Base-by-base conservation (phyloP, 2,113 vertebrate genomes). In the Lycocorax pyrrhopterus region DNA sequence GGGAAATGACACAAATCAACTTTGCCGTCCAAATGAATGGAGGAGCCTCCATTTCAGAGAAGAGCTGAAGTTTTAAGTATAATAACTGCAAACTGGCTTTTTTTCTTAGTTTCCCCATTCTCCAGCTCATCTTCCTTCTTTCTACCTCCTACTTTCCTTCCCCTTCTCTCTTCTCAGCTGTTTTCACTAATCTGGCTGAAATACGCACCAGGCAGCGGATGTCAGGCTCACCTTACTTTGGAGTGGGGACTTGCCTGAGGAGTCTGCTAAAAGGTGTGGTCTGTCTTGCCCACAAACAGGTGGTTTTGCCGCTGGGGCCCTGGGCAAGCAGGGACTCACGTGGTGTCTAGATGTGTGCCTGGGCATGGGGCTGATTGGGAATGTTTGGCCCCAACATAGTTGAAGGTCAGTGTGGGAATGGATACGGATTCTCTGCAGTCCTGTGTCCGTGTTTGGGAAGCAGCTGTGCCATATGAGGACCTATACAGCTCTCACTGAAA, bases 1-100 rank as follows among this genome's bases (percentile, higher is more conserved):
- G 49, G 68, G 73, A 90, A 94, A 77, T 76, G 51, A 84, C 73
- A 49, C 74, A 93, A 81, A 95, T 94, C 88, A 89, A 83, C 69
- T 68, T 72, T 68, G 62, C 66, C 52, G 93, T 94, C 58, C 60
- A 64, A 64, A 78, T 63, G 58, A 88, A 60, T 52, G 51, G 76
- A 59, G 80, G 41, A 88, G 29, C 44, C 77, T 90, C 59, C 64
- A 47, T 89, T 93, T 84, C 17, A 21, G 69, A 72, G 51, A 81
- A 80, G 3, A 68, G 27, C 26, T 43, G 19, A 43, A 60, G 30
- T 82, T 91, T 82, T 58, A 59, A 66, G 26, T 35, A 33, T 37
- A 64, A 41, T 37, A 87, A 20, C 35, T 90, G 60, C 35, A 68
- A 82, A 72, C 29, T 77, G 20, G 11, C 3, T 19, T 75, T 59